A percentile compares a stretch with the other conserved stretches of the same genome.
phyloP scores from a whole-genome alignment of 2,888 invertebrate species.

The Sclerodermus sp. region DNA sequence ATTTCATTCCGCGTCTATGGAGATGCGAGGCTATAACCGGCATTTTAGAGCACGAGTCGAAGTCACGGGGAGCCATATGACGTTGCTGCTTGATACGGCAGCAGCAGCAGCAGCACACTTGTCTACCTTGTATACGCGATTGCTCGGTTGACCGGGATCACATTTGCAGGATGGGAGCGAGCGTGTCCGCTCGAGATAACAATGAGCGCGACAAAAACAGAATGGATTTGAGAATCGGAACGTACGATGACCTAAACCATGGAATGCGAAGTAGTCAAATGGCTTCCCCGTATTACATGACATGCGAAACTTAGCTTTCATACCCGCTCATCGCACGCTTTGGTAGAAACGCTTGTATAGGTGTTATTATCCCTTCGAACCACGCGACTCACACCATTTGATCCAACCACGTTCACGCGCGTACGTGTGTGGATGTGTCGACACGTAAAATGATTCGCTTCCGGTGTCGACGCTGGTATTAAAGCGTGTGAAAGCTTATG shows the following conservation, averaged over 20 bases:
- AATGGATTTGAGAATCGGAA: slow-evolving; percentile 23
- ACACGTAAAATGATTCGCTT: slow-evolving; percentile 34
- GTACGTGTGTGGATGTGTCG: slow-evolving; percentile 4
- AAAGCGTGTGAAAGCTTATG: slow-evolving; percentile 35
- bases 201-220: slow-evolving; percentile 16
- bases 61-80: too few species aligned
- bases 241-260: slow-evolving; percentile 26
- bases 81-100: too few species aligned
- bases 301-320: slow-evolving; percentile 13
- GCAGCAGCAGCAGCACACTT: too few species aligned
- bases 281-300: slow-evolving; percentile 16
- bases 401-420: background rate
- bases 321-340: slow-evolving; percentile 5
- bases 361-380: background rate
- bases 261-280: slow-evolving; percentile 16
- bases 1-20: too few species aligned
- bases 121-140: too few species aligned
- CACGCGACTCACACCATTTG: background rate
- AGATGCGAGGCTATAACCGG: too few species aligned
- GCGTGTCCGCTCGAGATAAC: slow-evolving; percentile 17
- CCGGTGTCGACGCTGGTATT: slow-evolving; percentile 25
- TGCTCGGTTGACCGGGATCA: too few species aligned
- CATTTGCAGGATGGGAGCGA: slow-evolving; percentile 5
- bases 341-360: background rate
- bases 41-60: too few species aligned